Percentiles rank a stretch among this genome's conserved stretches.
Evolutionary conservation across 2,113 vertebrate genomes (phyloP).

Genomic region (Sinosuthora webbiana): DNA sequence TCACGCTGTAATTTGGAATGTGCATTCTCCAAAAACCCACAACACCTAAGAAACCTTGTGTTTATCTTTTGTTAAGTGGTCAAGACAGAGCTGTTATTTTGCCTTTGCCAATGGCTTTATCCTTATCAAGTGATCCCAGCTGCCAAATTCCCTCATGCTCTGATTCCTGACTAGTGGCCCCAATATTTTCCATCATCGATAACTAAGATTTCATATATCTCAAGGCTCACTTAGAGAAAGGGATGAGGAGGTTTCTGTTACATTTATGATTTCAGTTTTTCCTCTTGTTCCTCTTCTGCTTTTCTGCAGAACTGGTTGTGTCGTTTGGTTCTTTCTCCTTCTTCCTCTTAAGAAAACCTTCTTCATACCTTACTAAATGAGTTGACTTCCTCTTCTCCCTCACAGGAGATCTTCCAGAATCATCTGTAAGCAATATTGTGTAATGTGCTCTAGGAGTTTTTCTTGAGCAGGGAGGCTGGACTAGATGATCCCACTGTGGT

Average conservation of each 20-base stretch:
- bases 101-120: not conserved
- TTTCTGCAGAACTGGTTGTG: not conserved
- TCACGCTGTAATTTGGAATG: not conserved
- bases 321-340: not conserved
- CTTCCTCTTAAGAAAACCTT: not conserved
- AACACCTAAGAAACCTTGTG: not conserved
- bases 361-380: not conserved
- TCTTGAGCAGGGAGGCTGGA: not conserved
- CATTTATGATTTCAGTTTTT: not conserved
- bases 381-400: not conserved
- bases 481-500: not conserved
- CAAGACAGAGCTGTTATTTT: not conserved
- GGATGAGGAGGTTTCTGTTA: not conserved
- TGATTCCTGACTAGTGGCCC: not conserved
- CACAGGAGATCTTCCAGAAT: not conserved
- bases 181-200: not conserved
- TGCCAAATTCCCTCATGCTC: not conserved
- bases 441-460: not conserved
- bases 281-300: not conserved
- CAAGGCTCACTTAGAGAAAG: not conserved
- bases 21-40: not conserved
- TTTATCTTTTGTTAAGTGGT: not conserved
- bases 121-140: not conserved
- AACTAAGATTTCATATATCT: not conserved
- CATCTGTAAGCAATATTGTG: not conserved